These are phyloP conservation scores for Drosophila arawakana DNA, from an alignment of 1,140 invertebrate genomes.

Conservation along the genomic window DNA sequence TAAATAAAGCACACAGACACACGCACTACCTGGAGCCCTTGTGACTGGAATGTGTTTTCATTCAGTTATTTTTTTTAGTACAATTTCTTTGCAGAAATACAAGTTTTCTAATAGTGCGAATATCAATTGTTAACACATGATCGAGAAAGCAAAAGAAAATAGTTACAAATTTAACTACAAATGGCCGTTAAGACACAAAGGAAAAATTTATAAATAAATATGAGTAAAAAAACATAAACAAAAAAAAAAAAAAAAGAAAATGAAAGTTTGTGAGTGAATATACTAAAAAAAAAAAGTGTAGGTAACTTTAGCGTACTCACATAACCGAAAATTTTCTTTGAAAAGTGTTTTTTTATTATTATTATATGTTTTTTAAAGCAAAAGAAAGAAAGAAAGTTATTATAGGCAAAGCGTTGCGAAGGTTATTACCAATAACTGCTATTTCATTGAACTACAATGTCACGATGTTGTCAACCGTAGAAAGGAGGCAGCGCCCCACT, in stretches of 20 bases:
- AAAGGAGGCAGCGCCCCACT: conserved; percentile 3
- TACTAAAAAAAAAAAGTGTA: background rate
- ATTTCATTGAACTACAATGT: conserved; percentile 21
- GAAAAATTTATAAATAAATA: conserved; percentile 32
- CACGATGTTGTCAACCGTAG: conserved; percentile 11
- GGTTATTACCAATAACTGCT: conserved; percentile 29
- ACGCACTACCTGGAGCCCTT: conserved; percentile 7
- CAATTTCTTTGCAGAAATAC: background rate
- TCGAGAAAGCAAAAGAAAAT: conserved; percentile 37
- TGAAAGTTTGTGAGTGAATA: conserved; percentile 27
- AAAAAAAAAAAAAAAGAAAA: conserved; percentile 31
- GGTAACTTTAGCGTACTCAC: conserved; percentile 1
- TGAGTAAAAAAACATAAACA: conserved; percentile 20
- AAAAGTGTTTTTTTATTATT: conserved; percentile 6
- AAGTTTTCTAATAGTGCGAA: background rate
- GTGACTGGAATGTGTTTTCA: conserved; percentile 24
- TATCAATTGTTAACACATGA: conserved; percentile 29
- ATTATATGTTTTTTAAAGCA: too few relatives aligned
- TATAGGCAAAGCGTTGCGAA: conserved; percentile 16
- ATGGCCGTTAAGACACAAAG: conserved; percentile 25
- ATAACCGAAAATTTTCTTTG: conserved; percentile 45
- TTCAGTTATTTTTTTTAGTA: background rate
- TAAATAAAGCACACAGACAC: background rate
- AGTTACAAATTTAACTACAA: conserved; percentile 40
- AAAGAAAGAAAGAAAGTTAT: conserved; percentile 25